Evolutionary conservation across 2,888 invertebrate genomes (phyloP), one percentile per base, ranked within the genome.

Genomic region (Bembecia ichneumoniformis): DNA sequence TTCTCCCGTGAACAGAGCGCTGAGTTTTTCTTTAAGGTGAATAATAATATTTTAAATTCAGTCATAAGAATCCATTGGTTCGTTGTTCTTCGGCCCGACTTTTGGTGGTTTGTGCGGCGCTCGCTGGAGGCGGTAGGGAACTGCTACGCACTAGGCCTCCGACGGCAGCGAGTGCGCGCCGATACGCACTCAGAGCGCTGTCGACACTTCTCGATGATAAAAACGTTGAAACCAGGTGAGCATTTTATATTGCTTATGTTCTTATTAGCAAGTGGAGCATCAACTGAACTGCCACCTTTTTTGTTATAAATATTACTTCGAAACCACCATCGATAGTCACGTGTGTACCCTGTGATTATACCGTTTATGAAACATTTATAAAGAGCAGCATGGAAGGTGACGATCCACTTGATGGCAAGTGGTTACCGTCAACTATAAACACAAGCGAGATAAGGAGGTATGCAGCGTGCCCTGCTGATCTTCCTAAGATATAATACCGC

Each of bases 21-120:
- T n/a, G 17, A 17, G 17, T 17, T 17, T 17, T 17, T 17, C 36
- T 10, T 10, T 9, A 11, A 35, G 10, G 20, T 20, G 28, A 28
- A 28, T 28, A 28, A 9, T 28, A 9, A 28, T 28, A 2, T 9
- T 28, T 5, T 28, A 28, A 28, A 28, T 28, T 28, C 48, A 56
- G 58, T 0, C 93, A 94, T 74, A 91, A 92, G 63, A 94, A 92
- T 68, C 80, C 89, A 0, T 80, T 91, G 11, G 93, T 94, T 3
- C 87, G 94, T 3, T 88, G 89, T 54, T 90, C 92, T 1, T 83
- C 92, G 1, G 90, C 92, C 0, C 88, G 91, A 13, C 84, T 93
- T 55, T 70, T 93, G 54, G 89, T 91, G 46, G 89, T 90, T 53
- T 79, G 91, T 51, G 88, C 91, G 51, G 91, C 92, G 51, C 84